A percentile compares a stretch with the other conserved stretches of the same genome.
These are phyloP conservation scores for Drosophila asahinai DNA, from an alignment of 1,140 invertebrate genomes.

Conservation along the genomic window DNA sequence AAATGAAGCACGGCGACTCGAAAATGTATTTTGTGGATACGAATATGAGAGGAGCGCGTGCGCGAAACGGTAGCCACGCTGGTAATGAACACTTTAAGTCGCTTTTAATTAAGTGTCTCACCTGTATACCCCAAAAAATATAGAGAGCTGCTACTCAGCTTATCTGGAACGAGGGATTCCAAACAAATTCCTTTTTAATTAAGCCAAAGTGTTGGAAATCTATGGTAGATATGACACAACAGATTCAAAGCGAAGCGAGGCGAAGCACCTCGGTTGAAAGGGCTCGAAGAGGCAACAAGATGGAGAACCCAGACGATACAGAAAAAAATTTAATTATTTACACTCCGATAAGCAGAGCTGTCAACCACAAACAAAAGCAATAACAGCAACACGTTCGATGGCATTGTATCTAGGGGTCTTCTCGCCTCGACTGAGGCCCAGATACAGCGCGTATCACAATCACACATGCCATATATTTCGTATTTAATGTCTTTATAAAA, in stretches of 20 bases:
- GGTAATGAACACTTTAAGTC: slow-evolving; percentile 84
- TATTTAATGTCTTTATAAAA: slow-evolving; percentile 83
- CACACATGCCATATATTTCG: slow-evolving; percentile 81
- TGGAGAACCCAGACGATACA: slow-evolving; percentile 44
- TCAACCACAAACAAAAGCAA: slow-evolving; percentile 69
- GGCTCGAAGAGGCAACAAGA: slow-evolving; percentile 33
- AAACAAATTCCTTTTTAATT: slow-evolving; percentile 33
- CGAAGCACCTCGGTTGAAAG: slow-evolving; percentile 9
- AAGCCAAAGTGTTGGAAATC: slow-evolving; percentile 58
- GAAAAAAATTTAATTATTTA: slow-evolving; percentile 81
- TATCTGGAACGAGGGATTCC: slow-evolving; percentile 5
- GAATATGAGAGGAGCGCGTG: slow-evolving; percentile 65
- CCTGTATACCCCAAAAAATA: neutral
- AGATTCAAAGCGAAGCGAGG: slow-evolving; percentile 10
- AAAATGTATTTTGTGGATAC: slow-evolving; percentile 78
- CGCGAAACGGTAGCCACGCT: slow-evolving; percentile 73
- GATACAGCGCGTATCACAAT: slow-evolving; percentile 74
- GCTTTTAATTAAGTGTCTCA: slow-evolving; percentile 81
- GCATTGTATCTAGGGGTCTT: slow-evolving; percentile 71
- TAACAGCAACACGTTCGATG: slow-evolving; percentile 53
- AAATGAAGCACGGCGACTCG: slow-evolving; percentile 69
- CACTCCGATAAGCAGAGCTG: slow-evolving; percentile 81
- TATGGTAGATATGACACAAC: slow-evolving; percentile 47
- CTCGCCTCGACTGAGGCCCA: slow-evolving; percentile 58
- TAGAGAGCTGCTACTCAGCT: slow-evolving; percentile 2